Conservation (phyloP, 2,888 invertebrate genomes). For the Rhagium mordax region DNA sequence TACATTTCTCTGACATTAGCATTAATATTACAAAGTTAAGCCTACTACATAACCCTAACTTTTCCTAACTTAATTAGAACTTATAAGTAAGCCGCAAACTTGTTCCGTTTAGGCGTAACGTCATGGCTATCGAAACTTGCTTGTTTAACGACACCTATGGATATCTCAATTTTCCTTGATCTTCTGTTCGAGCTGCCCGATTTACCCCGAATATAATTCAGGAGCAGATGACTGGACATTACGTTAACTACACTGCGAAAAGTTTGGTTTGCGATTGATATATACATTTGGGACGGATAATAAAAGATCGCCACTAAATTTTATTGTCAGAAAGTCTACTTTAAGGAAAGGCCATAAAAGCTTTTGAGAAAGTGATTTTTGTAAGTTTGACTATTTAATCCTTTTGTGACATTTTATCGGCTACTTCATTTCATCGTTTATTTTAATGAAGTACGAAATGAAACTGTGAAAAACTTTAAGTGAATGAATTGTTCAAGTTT, state of each 20-base stretch:
- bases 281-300: not conserved
- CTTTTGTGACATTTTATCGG: not conserved
- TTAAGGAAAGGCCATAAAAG: not conserved
- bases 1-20: conserved; percentile 31
- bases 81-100: conserved; percentile 45
- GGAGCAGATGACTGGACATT: conserved; percentile 22
- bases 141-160: conserved; percentile 44
- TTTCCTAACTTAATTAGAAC: conserved; percentile 46
- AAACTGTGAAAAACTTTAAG: not conserved
- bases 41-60: conserved; percentile 39
- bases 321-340: not conserved
- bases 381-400: not conserved
- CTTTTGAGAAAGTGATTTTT: not conserved
- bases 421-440: not conserved
- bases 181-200: not conserved
- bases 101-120: conserved; percentile 34
- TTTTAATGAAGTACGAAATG: not conserved
- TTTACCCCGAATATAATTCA: conserved; percentile 6
- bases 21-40: conserved; percentile 38
- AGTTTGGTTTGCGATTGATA: conserved; percentile 14
- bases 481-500: not conserved
- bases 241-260: conserved; percentile 16
- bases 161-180: conserved; percentile 1
- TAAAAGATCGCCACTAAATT: not conserved
- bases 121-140: conserved; percentile 39